Evolutionary conservation across 2,113 vertebrate species (phyloP), one percentile per base, ranked within the genome.

Genomic region (Coracopsis vasa): DNA sequence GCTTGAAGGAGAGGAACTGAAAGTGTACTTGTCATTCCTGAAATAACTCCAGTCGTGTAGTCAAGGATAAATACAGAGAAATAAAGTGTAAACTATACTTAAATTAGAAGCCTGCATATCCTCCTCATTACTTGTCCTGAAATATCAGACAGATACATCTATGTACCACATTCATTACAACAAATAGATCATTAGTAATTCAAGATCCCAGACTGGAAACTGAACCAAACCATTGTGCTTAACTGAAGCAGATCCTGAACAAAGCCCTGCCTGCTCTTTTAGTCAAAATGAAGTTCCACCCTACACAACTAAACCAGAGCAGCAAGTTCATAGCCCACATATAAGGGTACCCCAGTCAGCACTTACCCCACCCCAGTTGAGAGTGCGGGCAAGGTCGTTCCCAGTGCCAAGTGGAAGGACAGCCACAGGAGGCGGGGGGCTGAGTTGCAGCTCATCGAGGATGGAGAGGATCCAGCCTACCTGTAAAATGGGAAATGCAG

Each of bases 341-440:
- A 0, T 13, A 31, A 61, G 18, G 14, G 24, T 11, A 42, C 8
- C 48, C 41, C 45, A 58, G 31, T 6, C 61, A 64, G 53, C 64
- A 50, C 99, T 99, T 98, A 99, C 99, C 99, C 99, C 99, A 86
- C 99, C 99, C 99, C 99, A 99, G 97, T 99, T 99, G 94, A 99
- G 98, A 54, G 99, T 99, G 33, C 99, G 99, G 44, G 99, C 99
- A 88, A 99, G 98, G 97, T 99, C 99, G 11, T 99, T 99, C 56
- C 99, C 99, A 3, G 99, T 99, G 74, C 99, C 99, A 94, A 99
- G 98, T 0, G 99, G 99, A 88, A 99, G 98, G 82, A 99, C 99
- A 66, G 99, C 99, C 24, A 99, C 99, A 5, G 99, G 99, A 73
- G 99, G 99, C 7, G 99, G 98, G 23, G 98, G 98, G 53, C 94